Evolutionary conservation across 2,113 vertebrate species (phyloP).

Genomic region (Deroptyus accipitrinus): DNA sequence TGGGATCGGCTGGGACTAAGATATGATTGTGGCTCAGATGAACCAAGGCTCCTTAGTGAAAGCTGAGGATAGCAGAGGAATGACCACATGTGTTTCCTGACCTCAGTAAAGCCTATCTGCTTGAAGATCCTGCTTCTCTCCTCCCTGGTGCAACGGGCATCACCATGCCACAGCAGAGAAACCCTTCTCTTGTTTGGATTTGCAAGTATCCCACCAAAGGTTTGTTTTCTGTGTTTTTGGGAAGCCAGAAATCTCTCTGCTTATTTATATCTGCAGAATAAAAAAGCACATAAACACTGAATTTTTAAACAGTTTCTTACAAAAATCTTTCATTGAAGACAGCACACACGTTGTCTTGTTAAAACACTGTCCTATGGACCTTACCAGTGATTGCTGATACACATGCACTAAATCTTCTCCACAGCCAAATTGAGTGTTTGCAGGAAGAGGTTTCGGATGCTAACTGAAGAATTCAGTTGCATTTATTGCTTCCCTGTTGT

Average conservation of each 20-base stretch:
- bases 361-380: neutral
- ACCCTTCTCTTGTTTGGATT: neutral
- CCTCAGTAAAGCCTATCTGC: neutral
- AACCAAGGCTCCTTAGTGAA: neutral
- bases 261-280: neutral
- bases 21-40: accelerated
- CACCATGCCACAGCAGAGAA: neutral
- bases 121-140: neutral
- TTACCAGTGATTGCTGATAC: neutral
- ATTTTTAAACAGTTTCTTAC: neutral
- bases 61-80: neutral
- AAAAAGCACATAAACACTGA: neutral
- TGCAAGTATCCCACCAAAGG: neutral
- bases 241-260: neutral
- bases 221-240: neutral
- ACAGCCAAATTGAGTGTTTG: neutral
- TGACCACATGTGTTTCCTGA: accelerated
- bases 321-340: neutral
- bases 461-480: neutral
- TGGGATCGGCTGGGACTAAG: accelerated
- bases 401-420: neutral
- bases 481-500: neutral
- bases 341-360: neutral
- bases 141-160: neutral
- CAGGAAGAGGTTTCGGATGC: neutral